Percentiles rank a stretch among this genome's conserved stretches.
Conservation (phyloP, 2,797 vertebrate species). For the Acanthurus leucopareius region DNA sequence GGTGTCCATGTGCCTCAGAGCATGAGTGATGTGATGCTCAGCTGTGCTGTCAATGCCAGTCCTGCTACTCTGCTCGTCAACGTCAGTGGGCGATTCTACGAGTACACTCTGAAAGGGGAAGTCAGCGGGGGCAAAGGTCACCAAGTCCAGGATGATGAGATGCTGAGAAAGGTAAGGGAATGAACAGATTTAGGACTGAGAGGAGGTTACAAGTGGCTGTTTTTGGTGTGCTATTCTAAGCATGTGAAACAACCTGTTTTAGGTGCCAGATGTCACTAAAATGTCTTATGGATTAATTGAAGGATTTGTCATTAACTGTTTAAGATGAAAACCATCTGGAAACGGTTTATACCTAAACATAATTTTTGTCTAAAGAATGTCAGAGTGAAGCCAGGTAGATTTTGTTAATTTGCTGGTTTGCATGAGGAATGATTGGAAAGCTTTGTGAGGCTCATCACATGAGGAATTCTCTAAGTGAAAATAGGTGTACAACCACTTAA, state of each 20-base stretch:
- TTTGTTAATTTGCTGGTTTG: neutral
- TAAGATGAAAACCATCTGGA: neutral
- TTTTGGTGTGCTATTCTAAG: neutral
- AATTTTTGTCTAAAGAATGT: neutral
- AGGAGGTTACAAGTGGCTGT: neutral
- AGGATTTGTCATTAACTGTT: neutral
- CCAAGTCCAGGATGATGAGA: constrained; percentile 94
- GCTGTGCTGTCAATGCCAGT: constrained; percentile 92
- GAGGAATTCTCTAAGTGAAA: neutral
- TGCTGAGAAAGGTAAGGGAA: constrained; percentile 93
- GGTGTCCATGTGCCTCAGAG: constrained; percentile 93
- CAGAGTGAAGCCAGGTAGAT: neutral
- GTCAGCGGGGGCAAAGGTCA: constrained; percentile 91
- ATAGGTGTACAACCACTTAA: neutral
- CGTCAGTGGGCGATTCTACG: constrained; percentile 94
- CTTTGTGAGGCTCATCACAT: neutral
- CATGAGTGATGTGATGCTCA: constrained; percentile 89
- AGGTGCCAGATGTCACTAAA: neutral
- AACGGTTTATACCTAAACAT: neutral
- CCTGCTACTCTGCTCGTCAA: constrained; percentile 95
- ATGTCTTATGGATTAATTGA: neutral
- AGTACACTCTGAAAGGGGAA: constrained; percentile 96
- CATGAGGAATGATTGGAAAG: neutral
- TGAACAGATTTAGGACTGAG: neutral
- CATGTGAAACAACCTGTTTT: no score